A percentile compares a stretch with the other conserved stretches of the same genome.
phyloP scores from a whole-genome alignment of 1,140 invertebrate genomes.

The Dreissena polymorpha region DNA sequence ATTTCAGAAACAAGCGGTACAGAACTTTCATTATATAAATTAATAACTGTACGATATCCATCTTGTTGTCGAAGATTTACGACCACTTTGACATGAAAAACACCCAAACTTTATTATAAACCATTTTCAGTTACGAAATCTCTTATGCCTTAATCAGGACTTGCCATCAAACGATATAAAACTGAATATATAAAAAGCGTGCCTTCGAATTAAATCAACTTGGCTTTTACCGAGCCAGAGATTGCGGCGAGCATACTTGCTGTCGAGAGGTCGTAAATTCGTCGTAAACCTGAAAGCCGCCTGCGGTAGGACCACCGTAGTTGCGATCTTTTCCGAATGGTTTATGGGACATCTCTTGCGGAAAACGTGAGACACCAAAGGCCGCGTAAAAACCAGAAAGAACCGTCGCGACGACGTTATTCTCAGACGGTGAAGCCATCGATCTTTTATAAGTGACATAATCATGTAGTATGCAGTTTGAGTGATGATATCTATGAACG shows the following conservation, averaged over 20 bases:
- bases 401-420: too few relatives aligned
- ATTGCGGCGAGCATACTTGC: constrained; percentile 13
- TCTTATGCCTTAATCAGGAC: constrained; percentile 17
- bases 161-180: constrained; percentile 20
- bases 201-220: constrained; percentile 21
- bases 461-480: too few relatives aligned
- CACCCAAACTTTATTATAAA: constrained; percentile 23
- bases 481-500: too few relatives aligned
- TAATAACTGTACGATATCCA: not conserved
- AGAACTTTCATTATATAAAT: too few relatives aligned
- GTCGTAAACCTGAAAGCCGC: constrained; percentile 46
- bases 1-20: too few relatives aligned
- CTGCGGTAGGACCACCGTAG: constrained; percentile 46
- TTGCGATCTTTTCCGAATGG: constrained; percentile 22
- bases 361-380: too few relatives aligned
- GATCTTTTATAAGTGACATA: too few relatives aligned
- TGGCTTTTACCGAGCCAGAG: constrained; percentile 15
- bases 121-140: too few relatives aligned
- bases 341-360: constrained; percentile 16
- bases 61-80: constrained; percentile 38
- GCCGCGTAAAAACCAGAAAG: too few relatives aligned
- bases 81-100: constrained; percentile 23
- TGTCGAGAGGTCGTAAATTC: constrained; percentile 44
- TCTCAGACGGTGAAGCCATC: too few relatives aligned
- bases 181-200: constrained; percentile 19